phyloP scores from a whole-genome alignment of 2,113 vertebrate species.

The Crotalus tigris region DNA sequence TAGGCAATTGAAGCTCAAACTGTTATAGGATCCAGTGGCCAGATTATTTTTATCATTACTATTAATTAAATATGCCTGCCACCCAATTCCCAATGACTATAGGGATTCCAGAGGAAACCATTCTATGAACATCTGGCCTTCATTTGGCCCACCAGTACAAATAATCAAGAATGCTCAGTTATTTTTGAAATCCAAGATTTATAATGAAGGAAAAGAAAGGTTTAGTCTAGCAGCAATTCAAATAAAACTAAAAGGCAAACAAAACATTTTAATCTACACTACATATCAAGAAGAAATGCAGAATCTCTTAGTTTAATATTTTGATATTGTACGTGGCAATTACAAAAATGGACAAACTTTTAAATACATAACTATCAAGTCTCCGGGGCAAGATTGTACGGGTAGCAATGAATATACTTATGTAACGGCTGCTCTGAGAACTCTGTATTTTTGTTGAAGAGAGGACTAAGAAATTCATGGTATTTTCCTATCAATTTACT shows the following conservation, averaged over 20 bases:
- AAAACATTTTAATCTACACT: not conserved
- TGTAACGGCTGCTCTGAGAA: conserved; percentile 45
- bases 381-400: conserved; percentile 33
- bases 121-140: not conserved
- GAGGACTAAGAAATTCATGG: conserved; percentile 13
- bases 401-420: conserved; percentile 32
- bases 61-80: too few species aligned
- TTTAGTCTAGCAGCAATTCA: not conserved
- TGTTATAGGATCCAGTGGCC: too few species aligned
- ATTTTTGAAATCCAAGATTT: not conserved
- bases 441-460: conserved; percentile 35
- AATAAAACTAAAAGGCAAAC: conserved; percentile 15
- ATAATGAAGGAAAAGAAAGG: not conserved
- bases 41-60: too few species aligned
- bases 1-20: not conserved
- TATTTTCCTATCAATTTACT: conserved; percentile 54
- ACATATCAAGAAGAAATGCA: not conserved
- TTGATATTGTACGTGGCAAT: conserved; percentile 6
- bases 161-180: not conserved
- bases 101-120: not conserved
- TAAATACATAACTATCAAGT: conserved; percentile 25
- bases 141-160: not conserved
- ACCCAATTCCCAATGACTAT: too few species aligned
- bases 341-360: conserved; percentile 33
- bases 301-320: conserved; percentile 4